These are phyloP conservation scores for Drosophila orosa DNA, from an alignment of 1,140 invertebrate genomes.

Conservation along the genomic window DNA sequence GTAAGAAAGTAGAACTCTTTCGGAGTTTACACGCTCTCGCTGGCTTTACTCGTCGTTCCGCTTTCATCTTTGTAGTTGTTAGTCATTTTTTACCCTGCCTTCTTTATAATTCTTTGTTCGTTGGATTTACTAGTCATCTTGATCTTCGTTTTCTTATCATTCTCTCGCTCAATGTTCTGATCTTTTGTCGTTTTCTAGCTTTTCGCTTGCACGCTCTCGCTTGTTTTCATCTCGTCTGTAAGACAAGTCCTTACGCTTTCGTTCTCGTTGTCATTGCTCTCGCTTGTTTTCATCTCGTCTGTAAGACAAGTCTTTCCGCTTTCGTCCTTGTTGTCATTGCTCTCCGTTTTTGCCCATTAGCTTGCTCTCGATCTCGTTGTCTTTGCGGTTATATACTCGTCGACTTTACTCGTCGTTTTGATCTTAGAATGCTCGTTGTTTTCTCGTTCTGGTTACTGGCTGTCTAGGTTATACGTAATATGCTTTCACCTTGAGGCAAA, in stretches of 20 bases:
- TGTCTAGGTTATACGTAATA: no score
- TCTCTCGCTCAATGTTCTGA: background rate
- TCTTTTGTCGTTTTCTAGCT: no score
- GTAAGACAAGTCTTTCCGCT: background rate
- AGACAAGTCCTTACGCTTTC: no score
- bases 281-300: no score
- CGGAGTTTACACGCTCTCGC: background rate
- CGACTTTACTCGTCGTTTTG: background rate
- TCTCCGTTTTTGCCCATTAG: background rate
- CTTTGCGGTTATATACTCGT: background rate
- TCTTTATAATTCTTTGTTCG: background rate
- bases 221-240: no score
- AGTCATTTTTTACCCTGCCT: background rate
- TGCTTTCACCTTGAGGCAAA: background rate
- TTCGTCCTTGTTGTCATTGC: background rate
- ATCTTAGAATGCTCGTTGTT: background rate
- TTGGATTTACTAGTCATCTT: no score
- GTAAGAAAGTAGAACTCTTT: background rate
- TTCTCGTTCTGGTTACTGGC: background rate
- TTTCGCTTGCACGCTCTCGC: no score
- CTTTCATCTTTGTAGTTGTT: background rate
- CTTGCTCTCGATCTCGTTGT: background rate
- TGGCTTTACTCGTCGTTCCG: no score
- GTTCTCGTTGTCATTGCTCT: background rate
- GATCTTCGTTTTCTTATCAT: background rate